Conservation (phyloP, 1,140 invertebrate species). For the Condylostylus longicornis region DNA sequence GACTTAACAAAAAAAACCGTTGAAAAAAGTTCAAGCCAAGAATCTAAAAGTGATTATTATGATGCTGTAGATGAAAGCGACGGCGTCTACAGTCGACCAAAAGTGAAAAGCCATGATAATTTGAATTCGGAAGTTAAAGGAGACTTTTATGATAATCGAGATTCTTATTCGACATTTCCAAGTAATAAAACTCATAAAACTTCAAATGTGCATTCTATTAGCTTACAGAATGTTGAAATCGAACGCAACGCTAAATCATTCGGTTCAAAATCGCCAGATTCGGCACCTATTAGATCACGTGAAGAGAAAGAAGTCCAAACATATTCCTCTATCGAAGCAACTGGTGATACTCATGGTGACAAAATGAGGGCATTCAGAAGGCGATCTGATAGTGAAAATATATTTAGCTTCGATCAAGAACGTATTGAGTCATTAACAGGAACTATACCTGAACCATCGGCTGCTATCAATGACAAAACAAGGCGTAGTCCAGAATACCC, state of each 20-base stretch:
- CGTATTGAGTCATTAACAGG: slow-evolving; percentile 44
- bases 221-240: slow-evolving; percentile 48
- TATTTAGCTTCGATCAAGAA: slow-evolving; percentile 54
- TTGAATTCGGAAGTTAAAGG: slow-evolving; percentile 39
- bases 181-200: slow-evolving; percentile 40
- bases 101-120: slow-evolving; percentile 40
- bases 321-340: slow-evolving; percentile 22
- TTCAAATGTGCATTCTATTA: slow-evolving; percentile 45
- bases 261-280: slow-evolving; percentile 24
- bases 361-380: slow-evolving; percentile 16
- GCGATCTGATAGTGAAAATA: slow-evolving; percentile 41
- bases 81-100: slow-evolving; percentile 16
- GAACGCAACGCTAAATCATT: slow-evolving; percentile 40
- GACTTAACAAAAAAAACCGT: slow-evolving; percentile 26
- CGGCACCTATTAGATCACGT: slow-evolving; percentile 18
- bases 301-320: slow-evolving; percentile 28
- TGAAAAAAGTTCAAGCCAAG: slow-evolving; percentile 45
- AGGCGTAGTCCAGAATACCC: slow-evolving; percentile 30
- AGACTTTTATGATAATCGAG: slow-evolving; percentile 45
- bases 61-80: slow-evolving; percentile 33
- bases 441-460: slow-evolving; percentile 39
- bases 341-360: slow-evolving; percentile 2
- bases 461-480: slow-evolving; percentile 27
- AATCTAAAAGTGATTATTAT: slow-evolving; percentile 47
- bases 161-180: slow-evolving; percentile 43